These are phyloP conservation scores for Plestiodon gilberti DNA, from an alignment of 2,113 vertebrate species.

Conservation along the genomic window DNA sequence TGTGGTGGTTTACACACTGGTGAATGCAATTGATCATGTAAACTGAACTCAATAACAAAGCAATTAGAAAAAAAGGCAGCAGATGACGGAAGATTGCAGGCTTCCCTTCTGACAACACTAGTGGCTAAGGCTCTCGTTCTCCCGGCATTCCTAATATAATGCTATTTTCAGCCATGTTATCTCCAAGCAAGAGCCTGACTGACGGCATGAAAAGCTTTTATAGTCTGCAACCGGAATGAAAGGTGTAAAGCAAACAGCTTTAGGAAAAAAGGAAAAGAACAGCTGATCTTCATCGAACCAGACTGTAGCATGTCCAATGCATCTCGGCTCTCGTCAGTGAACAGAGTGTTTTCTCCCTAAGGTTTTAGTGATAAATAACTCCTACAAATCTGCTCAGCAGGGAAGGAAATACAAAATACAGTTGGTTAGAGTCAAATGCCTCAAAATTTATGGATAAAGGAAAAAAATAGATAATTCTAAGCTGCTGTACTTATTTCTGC, in stretches of 20 bases:
- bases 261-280: slow-evolving; percentile 50
- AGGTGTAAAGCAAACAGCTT: slow-evolving; percentile 56
- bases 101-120: slow-evolving; percentile 44
- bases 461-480: slow-evolving; percentile 22
- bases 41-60: slow-evolving; percentile 65
- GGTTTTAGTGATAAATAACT: slow-evolving; percentile 60
- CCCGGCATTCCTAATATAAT: slow-evolving; percentile 51
- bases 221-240: slow-evolving; percentile 50
- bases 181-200: slow-evolving; percentile 46
- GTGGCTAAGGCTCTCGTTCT: slow-evolving; percentile 29
- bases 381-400: slow-evolving; percentile 34
- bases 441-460: slow-evolving; percentile 42
- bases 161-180: slow-evolving; percentile 57
- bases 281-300: slow-evolving; percentile 61
- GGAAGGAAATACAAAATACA: slow-evolving; percentile 55
- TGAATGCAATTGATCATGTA: slow-evolving; percentile 33
- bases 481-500: slow-evolving; percentile 31
- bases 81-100: slow-evolving; percentile 45
- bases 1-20: slow-evolving; percentile 49
- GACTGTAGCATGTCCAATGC: slow-evolving; percentile 33
- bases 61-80: slow-evolving; percentile 64
- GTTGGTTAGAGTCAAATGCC: slow-evolving; percentile 43
- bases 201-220: slow-evolving; percentile 42
- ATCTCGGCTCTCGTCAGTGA: slow-evolving; percentile 33
- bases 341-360: slow-evolving; percentile 50